Base-by-base conservation (phyloP, 2,888 invertebrate species). In the Erynnis tages region DNA sequence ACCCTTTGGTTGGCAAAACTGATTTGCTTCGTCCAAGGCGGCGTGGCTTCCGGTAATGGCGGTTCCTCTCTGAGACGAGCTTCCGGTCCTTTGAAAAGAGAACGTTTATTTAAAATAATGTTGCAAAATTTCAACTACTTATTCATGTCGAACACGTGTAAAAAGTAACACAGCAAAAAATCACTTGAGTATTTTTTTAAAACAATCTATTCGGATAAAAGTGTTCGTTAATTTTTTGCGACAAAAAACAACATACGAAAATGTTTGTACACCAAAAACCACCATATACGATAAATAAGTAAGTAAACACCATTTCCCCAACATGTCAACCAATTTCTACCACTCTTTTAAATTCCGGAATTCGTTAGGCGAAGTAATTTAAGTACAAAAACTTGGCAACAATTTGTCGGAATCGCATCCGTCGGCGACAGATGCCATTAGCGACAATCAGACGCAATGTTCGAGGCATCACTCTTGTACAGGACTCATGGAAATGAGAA, bases 401-500 rank as follows among this genome's bases (percentile, higher is more conserved):
- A 52, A 41, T 44, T 44, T 37, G 29, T 35, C 25, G 52, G 38
- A 35, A 37, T 73, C 64, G 61, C 61, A 60, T 60, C 57, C 62
- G 69, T 63, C 67, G 57, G 66, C 59, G 63, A 59, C 70, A 69
- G 73, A 65, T 66, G 64, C 70, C 73, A 79, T 84, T 82, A 82
- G 67, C 68, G 67, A 69, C 76, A 79, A 80, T 82, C 79, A 37
- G 66, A 59, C 63, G 68, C 80, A 79, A 78, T 73, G 76, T n/a
- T n/a, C n/a, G n/a, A n/a, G n/a, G n/a, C n/a, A 83, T 82, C 81
- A 76, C 73, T 32, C 21, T 21, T n/a, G n/a, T n/a, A n/a, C n/a
- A n/a, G n/a, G n/a, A n/a, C n/a, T n/a, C n/a, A n/a, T n/a, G n/a
- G n/a, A n/a, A n/a, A n/a, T n/a, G n/a, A n/a, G n/a, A n/a, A n/a